Evolutionary conservation across 2,888 invertebrate species (phyloP), one percentile per base, ranked within the genome.

Genomic region (Lumbricus terrestris): DNA sequence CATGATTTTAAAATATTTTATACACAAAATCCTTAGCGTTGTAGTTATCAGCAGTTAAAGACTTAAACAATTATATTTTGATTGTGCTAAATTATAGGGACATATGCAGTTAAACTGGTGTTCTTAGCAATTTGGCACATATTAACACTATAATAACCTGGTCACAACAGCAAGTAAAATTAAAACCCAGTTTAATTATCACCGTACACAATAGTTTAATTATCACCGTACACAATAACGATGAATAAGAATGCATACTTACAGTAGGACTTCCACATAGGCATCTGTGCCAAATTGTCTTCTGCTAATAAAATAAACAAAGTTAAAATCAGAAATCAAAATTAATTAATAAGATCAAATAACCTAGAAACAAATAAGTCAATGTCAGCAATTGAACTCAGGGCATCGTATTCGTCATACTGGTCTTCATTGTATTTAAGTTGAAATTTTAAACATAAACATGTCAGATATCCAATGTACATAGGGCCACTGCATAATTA

Each of bases 221-320:
- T n/a, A 13, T 69, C n/a, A n/a, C n/a, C n/a, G n/a, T n/a, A 69
- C n/a, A 69, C 29, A 69, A 29, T 69, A 69, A 69, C 69, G 29
- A 29, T n/a, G n/a, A n/a, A 69, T 16, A 69, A 69, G 69, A 69
- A n/a, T 8, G n/a, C 13, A 13, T 82, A 92, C 92, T 92, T 69
- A 92, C 92, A 90, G 89, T 92, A 92, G 42, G 92, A 92, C 47
- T 92, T 92, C 92, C 92, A 92, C 91, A 92, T 92, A 11, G 92
- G 92, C 91, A 92, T 92, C 82, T 91, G 91, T n/a, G 91, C 82
- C n/a, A 92, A 88, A 82, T 92, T 92, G 89, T 92, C 92, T 42
- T 92, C 92, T 92, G 91, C 29, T 91, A 91, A 90, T 37, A 91
- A 69, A 69, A 16, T n/a, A 69, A 69, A n/a, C 69, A 69, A 29